Percentiles rank a stretch among this genome's conserved stretches.
Evolutionary conservation across 1,140 invertebrate genomes (phyloP).

Genomic region (Dinoponera quadriceps): DNA sequence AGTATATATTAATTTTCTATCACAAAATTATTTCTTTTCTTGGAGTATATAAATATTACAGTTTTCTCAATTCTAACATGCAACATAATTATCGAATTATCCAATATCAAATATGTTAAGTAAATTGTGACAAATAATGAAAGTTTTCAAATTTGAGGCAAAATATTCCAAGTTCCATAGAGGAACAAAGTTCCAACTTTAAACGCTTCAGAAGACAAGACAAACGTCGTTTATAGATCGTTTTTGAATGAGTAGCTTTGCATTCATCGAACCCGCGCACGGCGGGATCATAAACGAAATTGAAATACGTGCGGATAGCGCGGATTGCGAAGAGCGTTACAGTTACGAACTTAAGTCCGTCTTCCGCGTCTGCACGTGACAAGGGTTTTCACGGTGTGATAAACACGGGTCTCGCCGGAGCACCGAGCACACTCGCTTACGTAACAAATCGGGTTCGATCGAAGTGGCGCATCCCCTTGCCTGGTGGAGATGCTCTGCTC

Average conservation of each 20-base stretch:
- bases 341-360: conserved; percentile 46
- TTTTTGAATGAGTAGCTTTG: conserved; percentile 17
- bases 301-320: conserved; percentile 55
- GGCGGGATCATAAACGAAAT: conserved; percentile 50
- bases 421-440: conserved; percentile 62
- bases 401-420: conserved; percentile 47
- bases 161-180: no score
- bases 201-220: not conserved
- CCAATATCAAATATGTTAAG: no score
- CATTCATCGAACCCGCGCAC: conserved; percentile 30
- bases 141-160: no score
- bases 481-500: not conserved
- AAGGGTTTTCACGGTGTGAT: conserved; percentile 64
- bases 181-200: not conserved
- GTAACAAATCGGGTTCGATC: conserved; percentile 71
- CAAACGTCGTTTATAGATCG: not conserved
- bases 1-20: no score
- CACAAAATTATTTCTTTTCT: no score
- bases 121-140: no score
- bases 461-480: conserved; percentile 42
- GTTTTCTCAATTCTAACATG: no score
- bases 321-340: conserved; percentile 37
- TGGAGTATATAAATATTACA: no score
- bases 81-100: no score
- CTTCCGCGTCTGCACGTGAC: conserved; percentile 57